These are phyloP conservation scores for Drosophila leonis DNA, from an alignment of 2,888 invertebrate species.

Conservation along the genomic window DNA sequence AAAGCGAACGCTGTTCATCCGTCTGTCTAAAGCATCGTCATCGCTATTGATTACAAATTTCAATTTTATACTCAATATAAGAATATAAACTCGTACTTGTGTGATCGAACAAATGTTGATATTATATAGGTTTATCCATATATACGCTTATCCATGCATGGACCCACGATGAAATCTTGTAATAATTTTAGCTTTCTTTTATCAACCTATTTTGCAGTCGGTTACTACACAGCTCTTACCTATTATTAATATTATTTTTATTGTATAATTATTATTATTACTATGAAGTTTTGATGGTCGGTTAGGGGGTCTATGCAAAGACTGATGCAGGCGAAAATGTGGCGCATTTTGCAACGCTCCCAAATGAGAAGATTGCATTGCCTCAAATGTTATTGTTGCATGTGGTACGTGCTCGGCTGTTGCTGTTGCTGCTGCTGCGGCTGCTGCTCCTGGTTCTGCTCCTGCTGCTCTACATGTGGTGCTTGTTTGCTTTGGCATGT, in stretches of 20 bases:
- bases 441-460: constrained; percentile 6
- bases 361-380: constrained; percentile 63
- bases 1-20: neutral
- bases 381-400: constrained; percentile 67
- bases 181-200: neutral
- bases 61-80: too few species aligned
- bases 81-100: too few species aligned
- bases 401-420: constrained; percentile 57
- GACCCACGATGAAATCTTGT: too few species aligned
- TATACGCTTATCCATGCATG: too few species aligned
- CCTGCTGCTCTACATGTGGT: constrained; percentile 41
- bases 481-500: constrained; percentile 56
- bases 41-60: too few species aligned
- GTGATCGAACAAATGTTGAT: too few species aligned
- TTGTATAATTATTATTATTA: neutral
- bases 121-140: too few species aligned
- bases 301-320: constrained; percentile 25
- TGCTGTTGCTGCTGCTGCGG: constrained; percentile 7
- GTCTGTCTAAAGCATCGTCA: too few species aligned
- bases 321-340: constrained; percentile 39
- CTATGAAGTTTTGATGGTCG: constrained; percentile 8
- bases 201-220: neutral
- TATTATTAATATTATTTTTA: neutral
- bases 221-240: neutral
- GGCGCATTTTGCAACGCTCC: constrained; percentile 33